A percentile compares a stretch with the other conserved stretches of the same genome.
phyloP scores from a whole-genome alignment of 2,888 invertebrate species.

The Yponomeuta plumbellus region DNA sequence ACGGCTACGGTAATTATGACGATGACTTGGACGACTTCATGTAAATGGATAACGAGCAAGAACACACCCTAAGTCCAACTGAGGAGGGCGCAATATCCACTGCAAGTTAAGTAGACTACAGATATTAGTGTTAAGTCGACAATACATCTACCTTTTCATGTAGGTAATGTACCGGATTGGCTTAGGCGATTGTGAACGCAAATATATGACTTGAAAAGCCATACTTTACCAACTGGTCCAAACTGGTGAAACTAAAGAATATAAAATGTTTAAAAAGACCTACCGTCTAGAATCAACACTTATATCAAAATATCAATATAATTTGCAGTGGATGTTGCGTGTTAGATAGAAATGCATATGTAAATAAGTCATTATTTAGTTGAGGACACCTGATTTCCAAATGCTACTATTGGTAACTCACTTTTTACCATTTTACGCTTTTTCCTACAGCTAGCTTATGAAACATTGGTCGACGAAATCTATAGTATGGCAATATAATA shows the following conservation, averaged over 20 bases:
- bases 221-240: too few species aligned
- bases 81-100: not conserved
- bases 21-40: conserved; percentile 87
- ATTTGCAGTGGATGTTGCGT: not conserved
- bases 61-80: conserved; percentile 5
- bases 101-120: too few species aligned
- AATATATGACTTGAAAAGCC: too few species aligned
- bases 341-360: not conserved
- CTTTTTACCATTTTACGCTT: not conserved
- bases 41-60: conserved; percentile 60
- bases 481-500: too few species aligned
- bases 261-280: too few species aligned
- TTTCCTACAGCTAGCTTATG: not conserved
- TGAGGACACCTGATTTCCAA: conserved; percentile 24
- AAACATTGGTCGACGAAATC: not conserved
- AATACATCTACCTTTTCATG: too few species aligned
- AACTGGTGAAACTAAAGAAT: too few species aligned
- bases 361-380: conserved; percentile 21
- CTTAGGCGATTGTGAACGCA: too few species aligned
- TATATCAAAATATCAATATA: not conserved
- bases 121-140: too few species aligned
- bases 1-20: conserved; percentile 79
- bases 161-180: too few species aligned
- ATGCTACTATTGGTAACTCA: conserved; percentile 14
- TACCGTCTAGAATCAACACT: too few species aligned